Percentiles rank a stretch among this genome's conserved stretches.
Evolutionary conservation across 2,888 invertebrate genomes (phyloP).

Genomic region (Coenonympha arcania): DNA sequence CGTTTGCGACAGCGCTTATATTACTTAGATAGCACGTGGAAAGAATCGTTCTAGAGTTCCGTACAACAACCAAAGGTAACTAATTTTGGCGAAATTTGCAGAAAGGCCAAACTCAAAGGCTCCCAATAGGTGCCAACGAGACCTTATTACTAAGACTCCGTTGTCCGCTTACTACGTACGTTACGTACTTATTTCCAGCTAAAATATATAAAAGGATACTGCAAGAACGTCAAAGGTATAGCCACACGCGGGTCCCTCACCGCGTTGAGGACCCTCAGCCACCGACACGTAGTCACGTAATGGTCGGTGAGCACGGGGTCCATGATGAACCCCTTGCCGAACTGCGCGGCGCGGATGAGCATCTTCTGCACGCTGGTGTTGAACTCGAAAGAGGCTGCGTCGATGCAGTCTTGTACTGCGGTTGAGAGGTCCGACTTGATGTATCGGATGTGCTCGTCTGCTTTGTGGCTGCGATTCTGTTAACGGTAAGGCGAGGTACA

Average conservation of each 20-base stretch:
- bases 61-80: too few relatives aligned
- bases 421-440: constrained; percentile 85
- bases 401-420: constrained; percentile 92
- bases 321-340: constrained; percentile 93
- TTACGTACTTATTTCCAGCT: too few relatives aligned
- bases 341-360: constrained; percentile 92
- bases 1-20: too few relatives aligned
- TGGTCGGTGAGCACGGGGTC: constrained; percentile 80
- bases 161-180: too few relatives aligned
- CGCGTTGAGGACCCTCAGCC: constrained; percentile 91
- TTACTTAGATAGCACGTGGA: too few relatives aligned
- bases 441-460: constrained; percentile 93
- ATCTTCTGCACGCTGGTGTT: constrained; percentile 89
- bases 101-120: too few relatives aligned
- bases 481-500: neutral
- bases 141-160: too few relatives aligned
- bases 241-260: constrained; percentile 88
- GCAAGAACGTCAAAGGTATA: constrained; percentile 90
- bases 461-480: constrained; percentile 88
- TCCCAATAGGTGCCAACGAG: too few relatives aligned
- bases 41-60: too few relatives aligned
- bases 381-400: constrained; percentile 94
- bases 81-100: too few relatives aligned
- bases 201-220: constrained; percentile 80
- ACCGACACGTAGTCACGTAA: constrained; percentile 90